Evolutionary conservation across 2,797 vertebrate species (phyloP).

Genomic region (Oreortyx pictus): DNA sequence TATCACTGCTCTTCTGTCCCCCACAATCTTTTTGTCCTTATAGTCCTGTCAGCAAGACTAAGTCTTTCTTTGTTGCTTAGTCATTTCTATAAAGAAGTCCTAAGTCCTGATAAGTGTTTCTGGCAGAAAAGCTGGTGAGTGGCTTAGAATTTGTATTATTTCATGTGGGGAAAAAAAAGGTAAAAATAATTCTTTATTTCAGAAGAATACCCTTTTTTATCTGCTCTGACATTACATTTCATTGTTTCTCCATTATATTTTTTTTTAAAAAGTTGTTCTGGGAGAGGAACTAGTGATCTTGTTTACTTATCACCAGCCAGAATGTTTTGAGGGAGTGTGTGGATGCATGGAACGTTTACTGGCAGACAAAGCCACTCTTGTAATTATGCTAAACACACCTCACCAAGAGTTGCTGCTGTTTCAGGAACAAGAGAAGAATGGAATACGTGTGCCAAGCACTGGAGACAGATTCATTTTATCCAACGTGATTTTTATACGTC

Average conservation of each 20-base stretch:
- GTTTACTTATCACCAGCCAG: background rate
- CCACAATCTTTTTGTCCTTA: background rate
- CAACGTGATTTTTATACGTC: background rate
- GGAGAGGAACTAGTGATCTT: background rate
- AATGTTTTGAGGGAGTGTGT: background rate
- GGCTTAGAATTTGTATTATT: background rate
- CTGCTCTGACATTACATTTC: background rate
- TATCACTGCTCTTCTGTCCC: background rate
- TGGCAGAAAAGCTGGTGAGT: background rate
- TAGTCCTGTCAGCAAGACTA: background rate
- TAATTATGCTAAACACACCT: background rate
- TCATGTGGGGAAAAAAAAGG: background rate
- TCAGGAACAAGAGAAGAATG: background rate
- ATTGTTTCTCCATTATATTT: background rate
- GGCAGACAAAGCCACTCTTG: background rate
- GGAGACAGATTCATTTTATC: background rate
- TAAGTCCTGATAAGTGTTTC: background rate
- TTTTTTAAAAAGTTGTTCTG: background rate
- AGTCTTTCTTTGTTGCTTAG: background rate
- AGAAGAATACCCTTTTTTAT: background rate
- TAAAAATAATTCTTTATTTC: background rate
- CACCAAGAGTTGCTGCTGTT: background rate
- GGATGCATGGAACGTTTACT: accelerated
- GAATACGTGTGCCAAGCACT: accelerated
- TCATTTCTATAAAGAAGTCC: background rate